phyloP scores from a whole-genome alignment of 2,113 vertebrate genomes.

The Rhinolophus sinicus region DNA sequence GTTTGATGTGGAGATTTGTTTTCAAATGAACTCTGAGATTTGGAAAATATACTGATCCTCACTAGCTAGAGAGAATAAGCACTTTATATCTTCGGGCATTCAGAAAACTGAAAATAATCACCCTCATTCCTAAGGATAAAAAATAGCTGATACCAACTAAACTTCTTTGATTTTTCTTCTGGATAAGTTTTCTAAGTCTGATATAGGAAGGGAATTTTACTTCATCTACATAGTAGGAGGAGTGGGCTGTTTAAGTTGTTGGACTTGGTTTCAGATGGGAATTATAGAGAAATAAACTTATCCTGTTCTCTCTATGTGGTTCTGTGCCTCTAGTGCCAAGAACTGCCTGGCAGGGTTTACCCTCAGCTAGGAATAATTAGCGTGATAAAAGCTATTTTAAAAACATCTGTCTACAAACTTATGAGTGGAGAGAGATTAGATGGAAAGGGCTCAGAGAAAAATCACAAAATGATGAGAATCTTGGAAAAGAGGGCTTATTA shows the following conservation, averaged over 20 bases:
- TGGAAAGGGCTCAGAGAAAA: neutral
- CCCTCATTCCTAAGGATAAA: conserved; percentile 60
- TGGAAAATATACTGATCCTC: conserved; percentile 61
- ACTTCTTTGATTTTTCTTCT: conserved; percentile 59
- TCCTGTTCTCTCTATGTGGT: neutral
- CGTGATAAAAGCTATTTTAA: neutral
- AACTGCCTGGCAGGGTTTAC: neutral
- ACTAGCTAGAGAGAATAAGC: conserved; percentile 69
- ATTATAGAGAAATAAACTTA: neutral
- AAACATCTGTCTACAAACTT: neutral
- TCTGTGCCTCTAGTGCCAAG: neutral
- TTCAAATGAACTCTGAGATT: conserved; percentile 62
- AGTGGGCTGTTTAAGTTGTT: conserved; percentile 7
- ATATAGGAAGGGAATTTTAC: neutral
- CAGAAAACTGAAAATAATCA: conserved; percentile 67
- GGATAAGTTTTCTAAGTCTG: conserved; percentile 50
- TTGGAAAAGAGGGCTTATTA: neutral
- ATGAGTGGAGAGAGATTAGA: neutral
- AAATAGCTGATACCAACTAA: conserved; percentile 59
- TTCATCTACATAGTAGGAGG: neutral
- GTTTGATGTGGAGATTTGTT: conserved; percentile 56
- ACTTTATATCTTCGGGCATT: conserved; percentile 74
- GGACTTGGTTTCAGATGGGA: neutral
- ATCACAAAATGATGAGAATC: neutral
- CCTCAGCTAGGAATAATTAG: neutral